Evolutionary conservation across 2,797 vertebrate genomes (phyloP).

Genomic region (Coluber constrictor): DNA sequence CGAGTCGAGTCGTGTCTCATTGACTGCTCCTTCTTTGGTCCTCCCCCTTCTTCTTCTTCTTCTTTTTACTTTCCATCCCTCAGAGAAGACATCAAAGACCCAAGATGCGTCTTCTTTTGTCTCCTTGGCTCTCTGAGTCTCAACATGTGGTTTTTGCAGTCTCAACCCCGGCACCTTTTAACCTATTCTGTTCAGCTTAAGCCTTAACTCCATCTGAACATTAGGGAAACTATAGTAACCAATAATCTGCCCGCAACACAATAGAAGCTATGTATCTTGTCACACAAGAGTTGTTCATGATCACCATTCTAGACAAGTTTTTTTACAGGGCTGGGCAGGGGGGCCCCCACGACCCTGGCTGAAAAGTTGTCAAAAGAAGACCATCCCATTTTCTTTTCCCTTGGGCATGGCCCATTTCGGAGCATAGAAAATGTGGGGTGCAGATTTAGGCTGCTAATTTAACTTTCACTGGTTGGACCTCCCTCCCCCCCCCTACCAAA

Average conservation of each 20-base stretch:
- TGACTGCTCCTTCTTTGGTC: not conserved
- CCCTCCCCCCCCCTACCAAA: conserved; percentile 56
- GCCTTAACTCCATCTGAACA: conserved; percentile 92
- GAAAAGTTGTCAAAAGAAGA: conserved; percentile 79
- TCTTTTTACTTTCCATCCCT: conserved; percentile 73
- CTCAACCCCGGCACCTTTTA: conserved; percentile 99
- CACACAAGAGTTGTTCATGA: conserved; percentile 88
- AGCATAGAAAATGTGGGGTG: not conserved
- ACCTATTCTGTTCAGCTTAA: conserved; percentile 99
- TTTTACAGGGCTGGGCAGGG: conserved; percentile 86
- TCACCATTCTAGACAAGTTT: conserved; percentile 90
- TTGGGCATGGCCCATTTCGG: not conserved
- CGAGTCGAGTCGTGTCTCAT: not conserved
- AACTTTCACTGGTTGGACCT: conserved; percentile 83
- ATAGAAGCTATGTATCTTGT: conserved; percentile 99
- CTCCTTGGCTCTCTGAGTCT: conserved; percentile 93
- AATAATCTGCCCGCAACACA: conserved; percentile 96
- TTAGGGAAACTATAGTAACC: conserved; percentile 99
- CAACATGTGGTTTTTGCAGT: conserved; percentile 97
- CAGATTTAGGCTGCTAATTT: conserved; percentile 82
- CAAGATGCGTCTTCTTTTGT: conserved; percentile 87
- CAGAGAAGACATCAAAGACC: conserved; percentile 82
- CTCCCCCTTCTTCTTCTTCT: conserved; percentile 55
- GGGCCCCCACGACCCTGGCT: conserved; percentile 79
- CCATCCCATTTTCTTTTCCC: not conserved